Evolutionary conservation across 2,888 invertebrate genomes (phyloP), one percentile per base, ranked within the genome.

Genomic region (Phaedon cochleariae): DNA sequence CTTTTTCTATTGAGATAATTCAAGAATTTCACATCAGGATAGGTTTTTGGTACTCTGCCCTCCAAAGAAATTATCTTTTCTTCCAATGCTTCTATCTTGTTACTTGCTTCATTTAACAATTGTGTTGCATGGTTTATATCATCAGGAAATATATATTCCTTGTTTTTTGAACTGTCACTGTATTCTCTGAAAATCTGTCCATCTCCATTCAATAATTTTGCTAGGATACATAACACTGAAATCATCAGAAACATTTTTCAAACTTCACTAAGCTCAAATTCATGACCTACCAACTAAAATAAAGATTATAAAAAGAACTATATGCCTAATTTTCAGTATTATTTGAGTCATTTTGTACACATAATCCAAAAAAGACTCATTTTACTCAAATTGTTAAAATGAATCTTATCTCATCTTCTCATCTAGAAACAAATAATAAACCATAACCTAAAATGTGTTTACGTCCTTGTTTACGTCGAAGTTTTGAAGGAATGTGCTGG

Each of bases 1-100:
- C 98, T 87, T 82, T 95, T 97, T 62, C 98, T 88, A 73, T 93
- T 92, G 79, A 95, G 92, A 81, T 97, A 97, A 74, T 96, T 96
- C 15, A 96, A 86, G 81, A 95, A 96, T 81, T 92, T 93, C 0
- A 98, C 97, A 80, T 93, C 91, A 0, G 96, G 97, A 85, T 92
- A 97, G 73, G 91, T 91, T 76, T 94, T 94, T 0, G 93, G 92
- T 51, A 93, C 87, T 77, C 90, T 87, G 2, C 88, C 87, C 80
- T 94, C 94, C 52, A 95, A 81, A 58, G 89, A 85, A 57, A 87
- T 86, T 41, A 95, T 85, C 84, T 92, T 92, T 69, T 89, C 88
- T 81, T 93, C 92, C 59, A 95, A 80, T 59, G 88, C 88, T 41
- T 86, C 85, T 68, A 94, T 87, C 74, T 88, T 87, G 29, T 83